Conservation (phyloP, 2,113 vertebrate genomes). For the Stomatorhinus ivindoensis region DNA sequence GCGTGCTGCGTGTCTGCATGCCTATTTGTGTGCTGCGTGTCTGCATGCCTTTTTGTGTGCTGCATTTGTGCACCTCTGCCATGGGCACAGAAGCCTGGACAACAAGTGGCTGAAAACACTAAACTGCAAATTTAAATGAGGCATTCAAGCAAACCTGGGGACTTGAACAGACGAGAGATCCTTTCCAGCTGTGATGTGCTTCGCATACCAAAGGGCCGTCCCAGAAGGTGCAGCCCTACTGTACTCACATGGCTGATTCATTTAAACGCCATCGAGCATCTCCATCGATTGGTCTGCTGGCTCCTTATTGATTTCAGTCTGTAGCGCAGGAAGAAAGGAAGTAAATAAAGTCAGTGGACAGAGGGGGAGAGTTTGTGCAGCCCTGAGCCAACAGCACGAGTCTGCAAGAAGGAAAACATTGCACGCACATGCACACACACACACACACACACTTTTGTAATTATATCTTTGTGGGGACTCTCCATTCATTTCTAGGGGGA, state of each 20-base stretch:
- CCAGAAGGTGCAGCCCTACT: background rate
- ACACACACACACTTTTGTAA: background rate
- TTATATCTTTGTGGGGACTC: background rate
- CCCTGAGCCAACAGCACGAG: background rate
- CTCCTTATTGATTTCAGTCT: background rate
- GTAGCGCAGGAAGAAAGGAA: background rate
- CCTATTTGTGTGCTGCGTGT: background rate
- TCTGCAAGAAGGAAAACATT: background rate
- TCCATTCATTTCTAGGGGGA: background rate
- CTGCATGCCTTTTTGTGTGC: background rate
- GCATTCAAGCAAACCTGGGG: background rate
- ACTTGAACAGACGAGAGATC: background rate
- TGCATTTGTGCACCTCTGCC: background rate
- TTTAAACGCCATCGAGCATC: background rate
- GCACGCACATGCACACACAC: background rate
- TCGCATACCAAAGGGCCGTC: background rate
- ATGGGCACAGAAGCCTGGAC: background rate
- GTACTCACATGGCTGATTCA: background rate
- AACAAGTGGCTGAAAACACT: background rate
- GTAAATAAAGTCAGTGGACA: background rate
- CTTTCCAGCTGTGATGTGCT: background rate
- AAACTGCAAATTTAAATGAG: background rate
- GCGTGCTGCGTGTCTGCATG: background rate
- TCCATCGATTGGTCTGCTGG: background rate
- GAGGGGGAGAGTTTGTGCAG: background rate